Evolutionary conservation across 2,888 invertebrate genomes (phyloP).

Genomic region (Drosophila pseudotakahashii): DNA sequence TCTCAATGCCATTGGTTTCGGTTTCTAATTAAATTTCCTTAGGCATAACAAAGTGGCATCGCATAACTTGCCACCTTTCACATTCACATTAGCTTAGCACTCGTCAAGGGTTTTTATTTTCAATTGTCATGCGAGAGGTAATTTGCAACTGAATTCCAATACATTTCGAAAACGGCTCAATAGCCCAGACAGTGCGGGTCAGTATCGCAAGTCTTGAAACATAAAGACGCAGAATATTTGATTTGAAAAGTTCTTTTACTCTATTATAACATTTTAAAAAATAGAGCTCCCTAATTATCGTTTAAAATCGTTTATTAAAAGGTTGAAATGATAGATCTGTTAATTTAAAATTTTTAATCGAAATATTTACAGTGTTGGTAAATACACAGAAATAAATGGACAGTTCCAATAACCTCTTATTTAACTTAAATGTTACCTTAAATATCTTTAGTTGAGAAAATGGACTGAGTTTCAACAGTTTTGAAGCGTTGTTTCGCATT

Average conservation of each 20-base stretch:
- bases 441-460: too few relatives aligned
- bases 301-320: too few relatives aligned
- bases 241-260: too few relatives aligned
- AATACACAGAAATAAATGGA: too few relatives aligned
- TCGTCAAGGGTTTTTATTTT: conserved; percentile 9
- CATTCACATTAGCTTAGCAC: conserved; percentile 15
- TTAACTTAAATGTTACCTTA: too few relatives aligned
- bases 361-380: too few relatives aligned
- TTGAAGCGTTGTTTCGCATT: background rate
- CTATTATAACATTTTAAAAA: too few relatives aligned
- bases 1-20: background rate
- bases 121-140: conserved; percentile 7
- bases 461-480: too few relatives aligned
- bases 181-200: background rate
- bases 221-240: background rate
- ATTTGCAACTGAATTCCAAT: conserved; percentile 25
- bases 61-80: conserved; percentile 7
- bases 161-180: background rate
- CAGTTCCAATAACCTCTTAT: too few relatives aligned
- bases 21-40: conserved; percentile 25
- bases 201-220: background rate
- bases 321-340: too few relatives aligned
- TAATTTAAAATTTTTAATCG: too few relatives aligned
- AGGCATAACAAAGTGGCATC: conserved; percentile 11
- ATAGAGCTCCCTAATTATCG: too few relatives aligned